Evolutionary conservation across 2,888 invertebrate genomes (phyloP), one percentile per base, ranked within the genome.

Genomic region (Tetheella fluctuosa): DNA sequence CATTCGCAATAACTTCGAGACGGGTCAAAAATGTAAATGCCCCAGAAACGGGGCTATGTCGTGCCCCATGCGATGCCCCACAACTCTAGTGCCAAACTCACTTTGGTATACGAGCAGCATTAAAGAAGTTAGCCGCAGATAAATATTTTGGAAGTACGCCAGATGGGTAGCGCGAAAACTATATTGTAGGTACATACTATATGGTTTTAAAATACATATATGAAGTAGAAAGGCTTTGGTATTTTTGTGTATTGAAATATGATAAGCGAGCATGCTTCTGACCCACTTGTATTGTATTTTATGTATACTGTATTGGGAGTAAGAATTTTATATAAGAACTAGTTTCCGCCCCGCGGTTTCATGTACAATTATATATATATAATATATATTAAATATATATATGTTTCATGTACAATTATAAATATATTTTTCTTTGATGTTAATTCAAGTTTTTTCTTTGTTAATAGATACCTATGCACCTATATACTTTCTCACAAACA

Each of bases 101-200:
- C n/a, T 20, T 20, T 23, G 12, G 53, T 25, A 53, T 53, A 58
- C 25, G 64, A 70, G 42, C 60, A 30, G 63, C 61, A 58, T 62
- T 71, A 67, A 68, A 75, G 68, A 71, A 73, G 63, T 70, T 71
- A 62, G 65, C 54, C 25, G 57, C 73, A 69, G 71, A 73, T 73
- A 70, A 64, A 71, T 60, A 66, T 60, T 61, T 63, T 72, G 73
- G 73, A 65, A 53, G 42, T 7, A 17, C n/a, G 73, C 72, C 75
- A 72, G 63, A 48, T 20, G 42, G 37, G 34, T 54, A 54, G 64
- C 60, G 62, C 59, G 65, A 62, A 58, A 65, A 56, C 69, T 62
- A 60, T 59, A 58, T 56, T n/a, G n/a, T n/a, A n/a, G 30, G 28
- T 60, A 48, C n/a, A 59, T 63, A n/a, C 10, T n/a, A 57, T 65